Conservation (phyloP, 1,140 invertebrate species). For the Drosophila dunni region DNA sequence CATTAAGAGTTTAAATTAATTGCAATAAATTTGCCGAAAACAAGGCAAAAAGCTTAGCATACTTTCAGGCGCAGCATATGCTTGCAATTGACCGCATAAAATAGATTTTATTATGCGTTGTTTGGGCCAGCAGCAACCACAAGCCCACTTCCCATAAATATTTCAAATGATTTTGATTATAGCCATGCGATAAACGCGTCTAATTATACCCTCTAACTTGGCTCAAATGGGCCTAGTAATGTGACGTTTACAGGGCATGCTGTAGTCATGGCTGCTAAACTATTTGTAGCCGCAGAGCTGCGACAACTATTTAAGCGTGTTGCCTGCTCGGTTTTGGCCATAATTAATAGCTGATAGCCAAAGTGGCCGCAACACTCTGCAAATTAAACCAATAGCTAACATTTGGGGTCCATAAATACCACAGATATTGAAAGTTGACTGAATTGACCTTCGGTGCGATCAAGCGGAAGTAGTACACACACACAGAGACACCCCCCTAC, state of each 20-base stretch:
- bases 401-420: constrained; percentile 35
- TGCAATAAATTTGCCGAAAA: constrained; percentile 63
- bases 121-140: constrained; percentile 60
- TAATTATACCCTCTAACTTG: constrained; percentile 25
- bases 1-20: constrained; percentile 76
- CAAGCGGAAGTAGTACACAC: constrained; percentile 56
- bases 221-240: constrained; percentile 14
- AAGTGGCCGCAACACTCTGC: constrained; percentile 19
- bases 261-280: not conserved
- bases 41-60: constrained; percentile 41
- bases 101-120: constrained; percentile 66
- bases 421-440: constrained; percentile 23
- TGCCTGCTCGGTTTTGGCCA: constrained; percentile 28
- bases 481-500: not conserved
- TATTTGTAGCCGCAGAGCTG: not conserved
- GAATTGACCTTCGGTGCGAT: constrained; percentile 39
- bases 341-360: constrained; percentile 62
- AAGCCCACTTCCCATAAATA: constrained; percentile 36
- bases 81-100: constrained; percentile 46
- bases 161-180: constrained; percentile 42
- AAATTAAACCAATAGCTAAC: constrained; percentile 43
- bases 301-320: constrained; percentile 15
- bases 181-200: constrained; percentile 24
- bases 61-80: constrained; percentile 55
- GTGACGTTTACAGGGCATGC: not conserved